Base-by-base conservation (phyloP, 2,113 vertebrate species). In the Coracopsis vasa region DNA sequence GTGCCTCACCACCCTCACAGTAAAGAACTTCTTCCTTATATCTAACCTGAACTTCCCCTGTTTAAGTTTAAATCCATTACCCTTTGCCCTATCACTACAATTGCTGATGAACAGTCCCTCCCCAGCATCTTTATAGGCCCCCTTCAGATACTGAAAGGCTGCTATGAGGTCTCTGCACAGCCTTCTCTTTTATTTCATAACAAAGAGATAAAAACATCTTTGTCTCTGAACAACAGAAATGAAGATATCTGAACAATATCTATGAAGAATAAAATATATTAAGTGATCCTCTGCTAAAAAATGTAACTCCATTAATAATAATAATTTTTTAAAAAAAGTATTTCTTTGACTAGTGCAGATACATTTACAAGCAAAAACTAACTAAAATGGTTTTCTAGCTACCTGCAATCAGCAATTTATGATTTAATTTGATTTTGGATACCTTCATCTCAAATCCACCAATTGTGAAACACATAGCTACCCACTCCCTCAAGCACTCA, bases 401-500 rank as follows among this genome's bases (percentile, higher is more conserved):
- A 86, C 4, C 11, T 3, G 0, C 28, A 75, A 42, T 24, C 47
- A 78, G 31, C 35, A 84, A 64, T 54, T 75, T 50, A 77, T n/a
- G 0, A 72, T 80, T 54, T 70, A 69, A 75, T 69, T 14, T 77
- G 5, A 33, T 93, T 91, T 33, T 3, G 3, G 37, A 56, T 16
- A 86, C 23, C 21, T 71, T 85, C 1, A 89, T 28, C 39, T 58
- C 61, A 53, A 71, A 81, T 24, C 16, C 35, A 70, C 17, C n/a
- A 24, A 48, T 1, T 70, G 14, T n/a, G 33, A 74, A 83, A 69
- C 21, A 73, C 13, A 64, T 11, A 80, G 16, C 19, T 35, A 84
- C 7, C 12, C 8, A 9, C 25, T 1, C 19, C 31, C 9, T 4
- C 19, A 58, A 6, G 5, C 31, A 66, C 12, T 2, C 5, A 11